phyloP scores from a whole-genome alignment of 2,888 invertebrate species.

The Mylabris sibirica region DNA sequence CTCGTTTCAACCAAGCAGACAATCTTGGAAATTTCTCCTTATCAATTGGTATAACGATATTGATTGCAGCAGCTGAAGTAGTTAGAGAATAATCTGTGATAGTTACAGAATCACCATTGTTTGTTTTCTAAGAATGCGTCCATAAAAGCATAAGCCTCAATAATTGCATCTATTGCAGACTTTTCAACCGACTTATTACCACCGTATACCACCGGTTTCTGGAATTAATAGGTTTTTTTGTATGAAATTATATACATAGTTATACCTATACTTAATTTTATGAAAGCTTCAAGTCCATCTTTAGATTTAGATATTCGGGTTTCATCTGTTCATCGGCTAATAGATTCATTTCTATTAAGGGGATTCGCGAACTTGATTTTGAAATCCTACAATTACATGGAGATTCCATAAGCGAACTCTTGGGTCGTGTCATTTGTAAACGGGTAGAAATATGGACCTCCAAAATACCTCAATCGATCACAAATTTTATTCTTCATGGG shows the following conservation, averaged over 20 bases:
- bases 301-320: too few relatives aligned
- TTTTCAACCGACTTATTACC: constrained; percentile 41
- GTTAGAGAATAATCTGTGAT: constrained; percentile 52
- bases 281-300: constrained; percentile 24
- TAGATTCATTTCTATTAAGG: too few relatives aligned
- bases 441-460: too few relatives aligned
- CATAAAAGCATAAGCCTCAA: constrained; percentile 61
- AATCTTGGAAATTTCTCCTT: constrained; percentile 40
- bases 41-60: constrained; percentile 37
- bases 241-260: neutral
- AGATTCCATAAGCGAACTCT: too few relatives aligned
- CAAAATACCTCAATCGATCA: too few relatives aligned
- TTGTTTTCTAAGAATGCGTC: constrained; percentile 62
- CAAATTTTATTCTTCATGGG: too few relatives aligned
- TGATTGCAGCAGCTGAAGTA: constrained; percentile 54
- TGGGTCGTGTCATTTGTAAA: too few relatives aligned
- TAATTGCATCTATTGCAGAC: constrained; percentile 54
- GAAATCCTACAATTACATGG: too few relatives aligned
- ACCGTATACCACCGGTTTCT: constrained; percentile 15
- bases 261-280: too few relatives aligned
- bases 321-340: too few relatives aligned
- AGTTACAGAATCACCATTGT: constrained; percentile 48
- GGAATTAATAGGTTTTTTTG: neutral
- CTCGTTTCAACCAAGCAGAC: constrained; percentile 53
- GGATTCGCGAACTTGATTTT: too few relatives aligned